Evolutionary conservation across 2,888 invertebrate genomes (phyloP).

Genomic region (Meandrusa payeni): DNA sequence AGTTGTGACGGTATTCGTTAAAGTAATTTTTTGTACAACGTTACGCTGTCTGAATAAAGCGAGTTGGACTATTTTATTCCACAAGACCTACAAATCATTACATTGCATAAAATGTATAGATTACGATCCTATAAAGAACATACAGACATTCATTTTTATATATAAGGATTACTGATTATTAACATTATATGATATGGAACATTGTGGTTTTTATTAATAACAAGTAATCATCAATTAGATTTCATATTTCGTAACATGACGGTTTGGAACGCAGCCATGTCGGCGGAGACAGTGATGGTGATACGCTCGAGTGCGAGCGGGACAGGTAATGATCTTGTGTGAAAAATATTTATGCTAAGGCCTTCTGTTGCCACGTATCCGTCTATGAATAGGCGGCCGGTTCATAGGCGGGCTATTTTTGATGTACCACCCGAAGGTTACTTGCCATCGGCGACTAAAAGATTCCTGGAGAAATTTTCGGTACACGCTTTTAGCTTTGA

Average conservation of each 20-base stretch:
- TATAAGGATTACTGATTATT: no score
- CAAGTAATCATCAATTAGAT: slow-evolving; percentile 62
- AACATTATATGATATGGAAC: no score
- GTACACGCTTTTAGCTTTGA: no score
- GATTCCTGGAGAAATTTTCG: slow-evolving; percentile 16
- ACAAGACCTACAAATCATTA: no score
- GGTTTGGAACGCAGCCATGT: slow-evolving; percentile 64
- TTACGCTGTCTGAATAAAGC: no score
- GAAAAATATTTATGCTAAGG: slow-evolving; percentile 80
- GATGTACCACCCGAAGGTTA: slow-evolving; percentile 65
- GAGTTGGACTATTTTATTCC: no score
- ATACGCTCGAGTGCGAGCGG: slow-evolving; percentile 57
- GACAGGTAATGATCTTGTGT: slow-evolving; percentile 73
- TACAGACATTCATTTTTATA: no score
- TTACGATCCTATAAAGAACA: no score
- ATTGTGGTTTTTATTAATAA: slow-evolving; percentile 48
- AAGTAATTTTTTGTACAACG: no score
- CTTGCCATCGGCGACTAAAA: slow-evolving; percentile 32
- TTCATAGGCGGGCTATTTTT: slow-evolving; percentile 61
- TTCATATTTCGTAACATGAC: slow-evolving; percentile 75
- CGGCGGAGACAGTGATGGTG: slow-evolving; percentile 56
- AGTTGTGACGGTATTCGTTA: no score
- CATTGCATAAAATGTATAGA: no score
- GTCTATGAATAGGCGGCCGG: slow-evolving; percentile 64
- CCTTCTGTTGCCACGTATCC: slow-evolving; percentile 66